These are phyloP conservation scores for Toxostoma redivivum DNA, from an alignment of 2,113 vertebrate species.

Conservation along the genomic window DNA sequence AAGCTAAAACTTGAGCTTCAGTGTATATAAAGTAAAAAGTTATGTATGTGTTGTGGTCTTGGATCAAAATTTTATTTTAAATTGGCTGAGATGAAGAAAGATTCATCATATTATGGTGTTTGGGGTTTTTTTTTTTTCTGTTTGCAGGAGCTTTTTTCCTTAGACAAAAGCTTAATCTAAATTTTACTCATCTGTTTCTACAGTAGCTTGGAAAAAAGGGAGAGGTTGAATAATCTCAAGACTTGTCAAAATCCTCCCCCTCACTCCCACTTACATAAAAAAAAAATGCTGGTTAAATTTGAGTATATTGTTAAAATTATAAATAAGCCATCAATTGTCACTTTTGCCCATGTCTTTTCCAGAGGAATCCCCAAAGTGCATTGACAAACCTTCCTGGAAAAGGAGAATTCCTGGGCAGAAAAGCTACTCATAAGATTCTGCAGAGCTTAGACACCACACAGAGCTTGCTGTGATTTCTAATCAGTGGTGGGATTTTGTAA, in stretches of 20 bases:
- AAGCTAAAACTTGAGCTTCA: neutral
- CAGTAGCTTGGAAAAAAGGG: neutral
- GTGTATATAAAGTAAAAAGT: neutral
- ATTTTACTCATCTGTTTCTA: neutral
- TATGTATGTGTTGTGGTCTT: neutral
- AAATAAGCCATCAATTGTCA: neutral
- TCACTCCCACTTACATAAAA: neutral
- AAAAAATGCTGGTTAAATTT: neutral
- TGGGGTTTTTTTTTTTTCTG: neutral
- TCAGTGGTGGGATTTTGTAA: neutral
- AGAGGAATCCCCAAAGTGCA: neutral
- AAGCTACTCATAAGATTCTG: neutral
- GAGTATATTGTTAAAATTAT: neutral
- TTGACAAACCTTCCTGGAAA: neutral
- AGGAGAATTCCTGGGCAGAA: neutral
- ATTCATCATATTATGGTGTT: neutral
- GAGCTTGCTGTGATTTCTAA: neutral
- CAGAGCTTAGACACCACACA: neutral
- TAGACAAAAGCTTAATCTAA: neutral
- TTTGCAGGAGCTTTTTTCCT: fast-evolving
- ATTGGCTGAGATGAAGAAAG: neutral
- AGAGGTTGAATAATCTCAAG: neutral
- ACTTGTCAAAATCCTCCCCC: neutral
- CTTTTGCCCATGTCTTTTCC: neutral
- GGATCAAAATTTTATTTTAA: neutral